Percentiles rank a stretch among this genome's conserved stretches.
Evolutionary conservation across 2,113 vertebrate genomes (phyloP).

Genomic region (Trematocara variabile): DNA sequence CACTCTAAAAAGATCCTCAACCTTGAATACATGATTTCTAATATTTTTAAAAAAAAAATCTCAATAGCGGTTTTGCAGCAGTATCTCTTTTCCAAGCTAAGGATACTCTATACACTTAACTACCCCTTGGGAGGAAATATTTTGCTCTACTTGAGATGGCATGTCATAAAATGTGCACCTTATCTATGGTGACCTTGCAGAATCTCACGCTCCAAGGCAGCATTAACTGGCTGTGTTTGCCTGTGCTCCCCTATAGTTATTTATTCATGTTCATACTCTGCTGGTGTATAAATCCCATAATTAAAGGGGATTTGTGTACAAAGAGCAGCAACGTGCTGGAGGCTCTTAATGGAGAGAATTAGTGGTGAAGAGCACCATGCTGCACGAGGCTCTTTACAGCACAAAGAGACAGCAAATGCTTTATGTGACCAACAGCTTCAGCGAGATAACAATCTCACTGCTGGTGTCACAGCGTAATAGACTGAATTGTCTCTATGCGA

Average conservation of each 20-base stretch:
- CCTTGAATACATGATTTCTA: not conserved
- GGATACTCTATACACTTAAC: not conserved
- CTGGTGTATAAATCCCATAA: slow-evolving; percentile 62
- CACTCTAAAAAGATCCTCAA: not conserved
- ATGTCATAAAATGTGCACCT: slow-evolving; percentile 15
- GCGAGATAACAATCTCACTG: slow-evolving; percentile 25
- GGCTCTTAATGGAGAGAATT: slow-evolving; percentile 53
- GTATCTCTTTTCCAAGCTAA: not conserved
- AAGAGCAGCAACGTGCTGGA: slow-evolving; percentile 52
- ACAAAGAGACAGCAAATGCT: not conserved
- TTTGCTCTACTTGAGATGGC: slow-evolving; percentile 38
- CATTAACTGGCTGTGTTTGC: slow-evolving; percentile 44
- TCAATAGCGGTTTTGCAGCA: not conserved
- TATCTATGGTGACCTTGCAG: slow-evolving; percentile 58
- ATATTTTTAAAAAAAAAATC: not conserved
- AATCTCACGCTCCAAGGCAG: slow-evolving; percentile 24
- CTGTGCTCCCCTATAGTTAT: slow-evolving; percentile 36
- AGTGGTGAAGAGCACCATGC: slow-evolving; percentile 22
- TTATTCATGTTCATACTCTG: slow-evolving; percentile 61
- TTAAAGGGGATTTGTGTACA: slow-evolving; percentile 71
- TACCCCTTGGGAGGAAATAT: slow-evolving; percentile 7
- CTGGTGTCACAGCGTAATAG: slow-evolving; percentile 7
- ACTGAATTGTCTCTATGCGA: slow-evolving; percentile 10
- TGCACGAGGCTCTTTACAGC: not conserved
- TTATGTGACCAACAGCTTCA: slow-evolving; percentile 4